phyloP scores from a whole-genome alignment of 2,888 invertebrate genomes.

The Drosophila paranaensis region DNA sequence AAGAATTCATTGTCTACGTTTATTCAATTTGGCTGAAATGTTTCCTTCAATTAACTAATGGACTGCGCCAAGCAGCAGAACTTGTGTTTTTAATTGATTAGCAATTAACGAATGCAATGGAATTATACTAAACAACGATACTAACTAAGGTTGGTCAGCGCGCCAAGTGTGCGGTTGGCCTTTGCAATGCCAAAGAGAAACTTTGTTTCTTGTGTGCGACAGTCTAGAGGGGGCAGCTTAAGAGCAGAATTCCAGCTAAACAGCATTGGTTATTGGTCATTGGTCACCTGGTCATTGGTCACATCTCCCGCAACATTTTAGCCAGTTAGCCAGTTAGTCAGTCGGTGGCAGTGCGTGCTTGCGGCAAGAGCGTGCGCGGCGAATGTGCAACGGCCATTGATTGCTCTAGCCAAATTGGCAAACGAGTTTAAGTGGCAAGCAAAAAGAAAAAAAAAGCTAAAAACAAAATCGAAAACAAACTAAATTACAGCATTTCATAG shows the following conservation, averaged over 20 bases:
- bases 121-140: conserved; percentile 19
- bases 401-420: conserved; percentile 60
- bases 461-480: neutral
- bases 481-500: conserved; percentile 55
- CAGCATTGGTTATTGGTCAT: conserved; percentile 54
- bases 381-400: conserved; percentile 33
- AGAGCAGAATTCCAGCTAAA: conserved; percentile 51
- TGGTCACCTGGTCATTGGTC: conserved; percentile 36
- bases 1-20: conserved; percentile 24
- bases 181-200: conserved; percentile 60
- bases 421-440: conserved; percentile 54
- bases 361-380: conserved; percentile 52
- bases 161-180: conserved; percentile 39
- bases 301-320: neutral
- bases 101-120: conserved; percentile 43
- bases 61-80: conserved; percentile 5
- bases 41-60: conserved; percentile 51
- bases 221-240: conserved; percentile 25
- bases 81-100: conserved; percentile 40
- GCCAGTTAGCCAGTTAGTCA: conserved; percentile 30
- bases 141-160: conserved; percentile 32
- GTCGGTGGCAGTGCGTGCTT: conserved; percentile 52
- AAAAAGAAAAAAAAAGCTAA: neutral
- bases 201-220: conserved; percentile 39
- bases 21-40: conserved; percentile 14